phyloP scores from a whole-genome alignment of 2,113 vertebrate genomes.

The Corythornis madagascariensis region DNA sequence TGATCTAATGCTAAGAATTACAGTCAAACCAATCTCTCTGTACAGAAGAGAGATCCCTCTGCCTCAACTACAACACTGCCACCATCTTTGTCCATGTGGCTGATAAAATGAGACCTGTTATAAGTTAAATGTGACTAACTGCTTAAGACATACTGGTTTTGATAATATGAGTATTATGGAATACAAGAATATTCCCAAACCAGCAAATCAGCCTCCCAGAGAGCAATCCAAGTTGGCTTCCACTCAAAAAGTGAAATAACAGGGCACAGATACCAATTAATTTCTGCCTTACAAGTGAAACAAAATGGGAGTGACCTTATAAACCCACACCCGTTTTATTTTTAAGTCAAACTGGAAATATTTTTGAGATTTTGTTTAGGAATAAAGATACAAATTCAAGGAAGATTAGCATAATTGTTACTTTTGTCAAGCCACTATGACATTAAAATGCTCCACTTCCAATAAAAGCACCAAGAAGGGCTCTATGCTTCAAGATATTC shows the following conservation, averaged over 20 bases:
- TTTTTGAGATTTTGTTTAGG: not conserved
- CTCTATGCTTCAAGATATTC: not conserved
- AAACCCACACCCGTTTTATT: not conserved
- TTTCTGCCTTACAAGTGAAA: not conserved
- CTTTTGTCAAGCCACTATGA: not conserved
- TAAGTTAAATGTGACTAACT: not conserved
- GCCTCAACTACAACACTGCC: not conserved
- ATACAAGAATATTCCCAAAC: not conserved
- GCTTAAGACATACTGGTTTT: not conserved
- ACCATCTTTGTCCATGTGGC: not conserved
- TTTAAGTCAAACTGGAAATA: not conserved
- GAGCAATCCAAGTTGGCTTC: not conserved
- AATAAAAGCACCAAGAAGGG: not conserved
- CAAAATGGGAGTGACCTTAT: not conserved
- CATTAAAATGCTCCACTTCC: not conserved
- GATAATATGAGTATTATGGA: not conserved
- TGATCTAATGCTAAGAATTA: not conserved
- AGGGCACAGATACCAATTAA: not conserved
- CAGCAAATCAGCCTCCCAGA: not conserved
- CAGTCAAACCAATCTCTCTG: not conserved
- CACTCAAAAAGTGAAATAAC: not conserved
- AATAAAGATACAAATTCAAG: not conserved
- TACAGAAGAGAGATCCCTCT: not conserved
- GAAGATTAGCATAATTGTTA: not conserved
- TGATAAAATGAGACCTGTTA: not conserved